Conservation (phyloP, 2,797 vertebrate genomes). For the Chloroceryle inda region DNA sequence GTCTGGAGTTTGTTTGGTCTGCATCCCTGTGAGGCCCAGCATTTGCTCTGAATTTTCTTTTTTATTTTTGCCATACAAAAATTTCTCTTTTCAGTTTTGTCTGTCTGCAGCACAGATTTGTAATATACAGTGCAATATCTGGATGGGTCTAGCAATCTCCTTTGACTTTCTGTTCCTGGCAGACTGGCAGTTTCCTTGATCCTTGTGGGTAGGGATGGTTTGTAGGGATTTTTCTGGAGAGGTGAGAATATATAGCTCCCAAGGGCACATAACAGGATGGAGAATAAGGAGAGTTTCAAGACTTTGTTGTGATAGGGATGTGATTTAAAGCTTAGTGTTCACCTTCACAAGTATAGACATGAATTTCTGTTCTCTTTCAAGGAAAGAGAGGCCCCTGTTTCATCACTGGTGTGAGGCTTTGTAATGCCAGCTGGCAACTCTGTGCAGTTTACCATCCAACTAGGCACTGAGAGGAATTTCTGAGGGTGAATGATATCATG, state of each 20-base stretch:
- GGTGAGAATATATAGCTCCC: not conserved
- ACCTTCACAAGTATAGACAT: not conserved
- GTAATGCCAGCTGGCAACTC: not conserved
- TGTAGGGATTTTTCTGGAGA: not conserved
- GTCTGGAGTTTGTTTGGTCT: not conserved
- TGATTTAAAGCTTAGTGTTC: not conserved
- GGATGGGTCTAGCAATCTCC: not conserved
- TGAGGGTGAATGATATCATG: not conserved
- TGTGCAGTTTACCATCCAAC: not conserved
- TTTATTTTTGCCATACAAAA: not conserved
- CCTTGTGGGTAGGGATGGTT: not conserved
- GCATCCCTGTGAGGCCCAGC: not conserved
- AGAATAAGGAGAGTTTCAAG: not conserved
- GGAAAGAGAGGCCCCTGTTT: not conserved
- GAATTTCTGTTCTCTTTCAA: not conserved
- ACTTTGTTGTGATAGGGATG: not conserved
- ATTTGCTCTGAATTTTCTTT: not conserved
- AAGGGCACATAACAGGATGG: not conserved
- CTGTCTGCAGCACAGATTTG: not conserved
- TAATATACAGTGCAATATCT: not conserved
- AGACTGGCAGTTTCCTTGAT: not conserved
- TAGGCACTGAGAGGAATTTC: not conserved
- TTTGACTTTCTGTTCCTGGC: not conserved
- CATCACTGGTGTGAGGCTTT: not conserved
- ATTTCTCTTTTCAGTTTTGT: not conserved